phyloP scores from a whole-genome alignment of 1,140 invertebrate species.

The Periplaneta americana region DNA sequence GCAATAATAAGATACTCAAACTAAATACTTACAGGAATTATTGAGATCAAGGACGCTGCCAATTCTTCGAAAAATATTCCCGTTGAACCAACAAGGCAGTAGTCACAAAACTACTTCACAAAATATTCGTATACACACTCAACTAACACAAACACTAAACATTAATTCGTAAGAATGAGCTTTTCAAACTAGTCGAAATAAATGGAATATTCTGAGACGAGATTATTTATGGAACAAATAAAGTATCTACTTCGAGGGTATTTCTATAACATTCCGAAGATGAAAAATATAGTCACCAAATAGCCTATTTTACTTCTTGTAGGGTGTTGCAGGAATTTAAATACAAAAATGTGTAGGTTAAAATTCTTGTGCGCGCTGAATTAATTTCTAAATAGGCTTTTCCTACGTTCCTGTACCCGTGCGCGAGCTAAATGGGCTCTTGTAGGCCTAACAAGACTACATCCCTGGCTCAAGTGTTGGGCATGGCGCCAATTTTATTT shows the following conservation, averaged over 20 bases:
- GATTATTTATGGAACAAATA: neutral
- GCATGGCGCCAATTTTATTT: neutral
- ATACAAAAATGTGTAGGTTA: neutral
- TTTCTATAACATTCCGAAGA: neutral
- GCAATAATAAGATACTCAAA: neutral
- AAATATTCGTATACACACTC: neutral
- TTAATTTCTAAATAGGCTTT: neutral
- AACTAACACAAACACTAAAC: neutral
- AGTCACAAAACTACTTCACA: neutral
- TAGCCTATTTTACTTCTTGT: neutral
- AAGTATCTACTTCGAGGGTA: neutral
- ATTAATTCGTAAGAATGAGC: neutral
- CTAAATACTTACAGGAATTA: neutral
- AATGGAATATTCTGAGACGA: neutral
- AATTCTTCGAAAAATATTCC: neutral
- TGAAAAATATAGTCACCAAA: neutral
- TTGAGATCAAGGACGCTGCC: neutral
- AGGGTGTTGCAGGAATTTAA: neutral
- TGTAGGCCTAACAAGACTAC: neutral
- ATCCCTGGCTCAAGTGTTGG: neutral
- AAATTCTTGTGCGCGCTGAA: neutral
- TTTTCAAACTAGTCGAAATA: neutral
- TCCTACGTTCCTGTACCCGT: neutral
- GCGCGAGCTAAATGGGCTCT: neutral
- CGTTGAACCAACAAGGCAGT: neutral